Evolutionary conservation across 2,888 invertebrate species (phyloP).

Genomic region (Apamea epomidion): DNA sequence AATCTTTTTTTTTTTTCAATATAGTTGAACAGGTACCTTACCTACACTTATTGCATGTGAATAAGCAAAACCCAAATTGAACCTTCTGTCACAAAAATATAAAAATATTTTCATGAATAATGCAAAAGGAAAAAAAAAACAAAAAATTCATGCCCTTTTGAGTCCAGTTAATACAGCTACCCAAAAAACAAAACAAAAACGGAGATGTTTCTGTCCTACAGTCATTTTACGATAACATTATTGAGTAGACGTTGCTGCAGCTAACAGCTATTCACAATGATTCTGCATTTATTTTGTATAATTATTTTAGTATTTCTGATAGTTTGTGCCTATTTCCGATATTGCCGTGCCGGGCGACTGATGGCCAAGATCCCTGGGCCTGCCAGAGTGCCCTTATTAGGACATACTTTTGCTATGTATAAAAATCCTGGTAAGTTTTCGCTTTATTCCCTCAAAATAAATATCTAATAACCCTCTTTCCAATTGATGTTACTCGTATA

Average conservation of each 20-base stretch:
- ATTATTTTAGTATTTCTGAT: neutral
- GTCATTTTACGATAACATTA: neutral
- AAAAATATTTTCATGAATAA: too few relatives aligned
- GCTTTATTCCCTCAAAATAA: neutral
- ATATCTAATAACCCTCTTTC: neutral
- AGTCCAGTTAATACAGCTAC: too few relatives aligned
- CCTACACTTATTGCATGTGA: too few relatives aligned
- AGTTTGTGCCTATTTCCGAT: neutral
- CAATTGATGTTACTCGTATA: too few relatives aligned
- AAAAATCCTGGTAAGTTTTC: slow-evolving; percentile 8
- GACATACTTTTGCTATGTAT: neutral
- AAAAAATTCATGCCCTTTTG: too few relatives aligned
- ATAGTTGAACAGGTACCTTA: too few relatives aligned
- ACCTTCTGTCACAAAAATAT: neutral
- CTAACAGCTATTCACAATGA: neutral
- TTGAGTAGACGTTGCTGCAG: neutral
- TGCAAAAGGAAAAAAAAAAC: too few relatives aligned
- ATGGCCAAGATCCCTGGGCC: slow-evolving; percentile 21
- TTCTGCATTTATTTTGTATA: slow-evolving; percentile 1
- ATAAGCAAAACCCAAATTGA: neutral
- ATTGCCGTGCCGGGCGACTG: slow-evolving; percentile 4
- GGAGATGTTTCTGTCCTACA: neutral
- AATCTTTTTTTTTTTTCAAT: too few relatives aligned
- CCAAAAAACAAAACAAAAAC: neutral
- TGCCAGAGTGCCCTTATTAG: neutral